Evolutionary conservation across 1,140 invertebrate species (phyloP), one percentile per base, ranked within the genome.

Genomic region (Drosophila tani): DNA sequence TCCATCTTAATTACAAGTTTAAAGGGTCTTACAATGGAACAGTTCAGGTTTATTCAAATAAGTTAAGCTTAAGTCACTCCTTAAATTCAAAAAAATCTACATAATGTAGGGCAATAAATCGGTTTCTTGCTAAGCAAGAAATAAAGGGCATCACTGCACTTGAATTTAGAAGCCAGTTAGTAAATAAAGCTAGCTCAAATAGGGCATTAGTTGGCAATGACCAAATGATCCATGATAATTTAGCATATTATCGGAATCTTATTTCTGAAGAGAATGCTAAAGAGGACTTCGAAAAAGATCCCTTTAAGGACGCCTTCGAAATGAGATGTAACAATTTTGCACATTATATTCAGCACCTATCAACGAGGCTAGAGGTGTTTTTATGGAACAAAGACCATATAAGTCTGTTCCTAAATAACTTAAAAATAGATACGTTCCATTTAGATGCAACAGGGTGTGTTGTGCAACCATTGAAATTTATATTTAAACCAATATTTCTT

Each of bases 201-300:
- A 49, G 29, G 7, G 27, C 58, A 15, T 27, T 21, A 19, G 29
- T 47, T 47, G 58, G 43, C 17, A 41, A 57, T 21, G 8, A 60
- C 19, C 24, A 47, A 56, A 56, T 56, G 53, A 32, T 60, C 46
- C 21, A 19, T 5, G 7, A 49, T 4, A 27, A 40, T n/a, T 55
- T 55, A 19, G 15, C 7, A 8, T 35, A 35, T 35, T 35, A 53
- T 17, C 17, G 29, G 21, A 55, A 35, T 21, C 7, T 41, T 1
- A 56, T n/a, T 24, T 57, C 35, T 7, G 19, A 41, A 7, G 55
- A 24, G 6, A 57, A 57, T 15, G 9, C 15, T 2, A 57, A 41
- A 40, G 21, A 57, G 14, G 55, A 41, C 15, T 57, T 57, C 40
- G 15, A 40, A 7, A 35, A 49, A 32, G 27, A 60, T 35, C 24